Conservation (phyloP, 2,113 vertebrate species). For the Epinephelus lanceolatus region DNA sequence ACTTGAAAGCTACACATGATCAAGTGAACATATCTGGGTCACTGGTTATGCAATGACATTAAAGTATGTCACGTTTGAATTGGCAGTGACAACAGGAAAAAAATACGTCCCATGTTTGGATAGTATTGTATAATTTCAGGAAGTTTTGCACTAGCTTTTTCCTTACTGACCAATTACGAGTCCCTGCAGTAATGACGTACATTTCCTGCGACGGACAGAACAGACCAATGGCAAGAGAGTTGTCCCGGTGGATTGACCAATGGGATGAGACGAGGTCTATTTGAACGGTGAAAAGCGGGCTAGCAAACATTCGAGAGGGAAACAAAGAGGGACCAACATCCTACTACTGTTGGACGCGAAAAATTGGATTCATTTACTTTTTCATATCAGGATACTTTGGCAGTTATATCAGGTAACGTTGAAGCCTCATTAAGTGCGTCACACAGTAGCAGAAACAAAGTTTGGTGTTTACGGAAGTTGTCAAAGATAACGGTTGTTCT, state of each 20-base stretch:
- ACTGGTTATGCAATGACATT: conserved; percentile 25
- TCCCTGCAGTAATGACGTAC: neutral
- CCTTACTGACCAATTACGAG: conserved; percentile 50
- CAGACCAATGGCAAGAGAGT: conserved; percentile 47
- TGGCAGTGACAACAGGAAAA: too few relatives aligned
- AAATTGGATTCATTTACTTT: conserved; percentile 2
- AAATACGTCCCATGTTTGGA: too few relatives aligned
- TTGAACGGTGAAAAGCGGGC: conserved; percentile 80
- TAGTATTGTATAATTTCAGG: neutral
- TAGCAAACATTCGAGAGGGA: conserved; percentile 72
- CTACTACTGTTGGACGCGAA: neutral
- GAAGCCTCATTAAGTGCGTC: rapidly evolving
- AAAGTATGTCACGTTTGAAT: conserved; percentile 24
- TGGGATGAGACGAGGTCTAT: conserved; percentile 57
- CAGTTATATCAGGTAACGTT: conserved; percentile 51
- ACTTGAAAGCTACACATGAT: neutral
- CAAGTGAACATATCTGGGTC: conserved; percentile 1
- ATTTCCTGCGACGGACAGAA: conserved; percentile 6
- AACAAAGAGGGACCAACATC: conserved; percentile 58
- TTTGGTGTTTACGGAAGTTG: neutral
- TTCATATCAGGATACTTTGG: neutral
- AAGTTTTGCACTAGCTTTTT: neutral
- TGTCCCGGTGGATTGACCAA: conserved; percentile 49
- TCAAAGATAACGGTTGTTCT: neutral
- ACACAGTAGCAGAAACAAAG: rapidly evolving